A percentile compares a stretch with the other conserved stretches of the same genome.
Conservation (phyloP, 2,888 invertebrate genomes). For the Hydrotaea cyrtoneurina region DNA sequence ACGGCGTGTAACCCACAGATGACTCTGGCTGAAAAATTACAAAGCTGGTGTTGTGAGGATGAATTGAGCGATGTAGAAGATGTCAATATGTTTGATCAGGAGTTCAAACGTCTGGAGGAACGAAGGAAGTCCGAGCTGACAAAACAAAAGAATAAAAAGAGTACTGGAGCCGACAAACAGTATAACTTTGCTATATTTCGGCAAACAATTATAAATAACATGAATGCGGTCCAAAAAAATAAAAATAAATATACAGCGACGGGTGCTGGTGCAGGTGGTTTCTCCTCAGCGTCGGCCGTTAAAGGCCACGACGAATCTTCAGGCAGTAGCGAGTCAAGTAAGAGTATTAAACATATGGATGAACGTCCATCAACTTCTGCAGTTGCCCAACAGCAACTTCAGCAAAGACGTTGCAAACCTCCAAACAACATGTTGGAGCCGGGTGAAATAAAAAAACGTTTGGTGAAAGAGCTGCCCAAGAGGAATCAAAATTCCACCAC, state of each 20-base stretch:
- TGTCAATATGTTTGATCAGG: constrained; percentile 75
- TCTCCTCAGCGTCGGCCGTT: not conserved
- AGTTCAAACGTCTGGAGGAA: constrained; percentile 73
- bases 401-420: constrained; percentile 62
- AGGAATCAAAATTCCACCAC: constrained; percentile 66
- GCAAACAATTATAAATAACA: constrained; percentile 67
- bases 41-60: constrained; percentile 73
- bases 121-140: constrained; percentile 51
- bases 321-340: constrained; percentile 59
- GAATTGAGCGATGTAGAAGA: constrained; percentile 78
- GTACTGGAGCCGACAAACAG: constrained; percentile 23
- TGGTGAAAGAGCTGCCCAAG: constrained; percentile 45
- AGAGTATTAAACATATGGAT: constrained; percentile 51
- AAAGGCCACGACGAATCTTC: constrained; percentile 35
- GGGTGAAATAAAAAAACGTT: constrained; percentile 53
- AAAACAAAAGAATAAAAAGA: constrained; percentile 48
- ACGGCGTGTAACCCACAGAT: constrained; percentile 75
- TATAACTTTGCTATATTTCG: constrained; percentile 71
- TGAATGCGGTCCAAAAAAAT: constrained; percentile 58
- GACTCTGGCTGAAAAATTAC: constrained; percentile 75
- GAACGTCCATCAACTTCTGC: constrained; percentile 68
- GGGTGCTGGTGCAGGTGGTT: not conserved
- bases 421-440: constrained; percentile 41
- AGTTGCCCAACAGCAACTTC: constrained; percentile 57
- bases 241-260: constrained; percentile 33